Conservation (phyloP, 2,113 vertebrate genomes). For the Seriola dumerili region DNA sequence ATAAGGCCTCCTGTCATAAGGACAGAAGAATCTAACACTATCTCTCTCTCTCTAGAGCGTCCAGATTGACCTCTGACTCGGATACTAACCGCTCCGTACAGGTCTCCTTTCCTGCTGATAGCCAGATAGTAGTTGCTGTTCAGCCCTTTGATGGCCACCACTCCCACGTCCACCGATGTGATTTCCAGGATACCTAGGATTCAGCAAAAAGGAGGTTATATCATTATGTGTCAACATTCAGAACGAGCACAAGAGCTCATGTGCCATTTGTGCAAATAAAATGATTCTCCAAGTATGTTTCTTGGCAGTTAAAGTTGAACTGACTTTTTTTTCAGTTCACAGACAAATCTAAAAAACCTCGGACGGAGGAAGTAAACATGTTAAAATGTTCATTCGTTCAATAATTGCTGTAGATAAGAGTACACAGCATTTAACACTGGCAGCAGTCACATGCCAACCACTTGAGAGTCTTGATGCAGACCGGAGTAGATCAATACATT, state of each 20-base stretch:
- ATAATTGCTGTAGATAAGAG: no score
- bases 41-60: constrained; percentile 51
- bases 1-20: constrained; percentile 64
- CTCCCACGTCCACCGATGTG: constrained; percentile 96
- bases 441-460: no score
- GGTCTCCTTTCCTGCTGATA: constrained; percentile 95
- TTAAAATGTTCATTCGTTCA: background rate
- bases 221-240: constrained; percentile 8
- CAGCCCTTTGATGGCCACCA: constrained; percentile 95
- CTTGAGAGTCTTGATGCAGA: background rate
- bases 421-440: background rate
- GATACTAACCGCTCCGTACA: constrained; percentile 96
- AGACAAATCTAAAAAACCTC: background rate
- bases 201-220: constrained; percentile 51
- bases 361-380: constrained; percentile 1
- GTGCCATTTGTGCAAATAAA: background rate
- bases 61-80: constrained; percentile 69
- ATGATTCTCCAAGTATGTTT: background rate
- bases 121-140: constrained; percentile 97
- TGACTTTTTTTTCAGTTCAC: background rate
- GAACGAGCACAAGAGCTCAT: no score
- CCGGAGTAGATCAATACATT: background rate
- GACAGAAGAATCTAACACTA: constrained; percentile 56
- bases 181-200: constrained; percentile 94
- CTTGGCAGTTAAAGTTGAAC: background rate